phyloP scores from a whole-genome alignment of 2,113 vertebrate genomes.

The Corynorhinus townsendii region DNA sequence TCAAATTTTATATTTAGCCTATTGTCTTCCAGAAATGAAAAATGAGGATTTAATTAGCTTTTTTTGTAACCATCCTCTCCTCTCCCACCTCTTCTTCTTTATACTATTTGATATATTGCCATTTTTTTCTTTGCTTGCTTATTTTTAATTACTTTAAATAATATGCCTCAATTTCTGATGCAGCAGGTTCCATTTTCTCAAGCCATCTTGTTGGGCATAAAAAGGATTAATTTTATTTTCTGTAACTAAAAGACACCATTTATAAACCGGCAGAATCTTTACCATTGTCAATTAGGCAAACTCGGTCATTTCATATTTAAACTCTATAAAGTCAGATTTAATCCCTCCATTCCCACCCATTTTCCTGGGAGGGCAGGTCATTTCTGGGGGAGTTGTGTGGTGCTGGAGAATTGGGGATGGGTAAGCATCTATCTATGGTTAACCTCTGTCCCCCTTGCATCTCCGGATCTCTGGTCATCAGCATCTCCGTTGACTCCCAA shows the following conservation, averaged over 20 bases:
- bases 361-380: background rate
- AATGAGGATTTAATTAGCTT: slow-evolving; percentile 61
- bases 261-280: background rate
- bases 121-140: slow-evolving; percentile 62
- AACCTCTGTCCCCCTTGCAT: background rate
- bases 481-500: background rate
- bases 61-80: slow-evolving; percentile 25
- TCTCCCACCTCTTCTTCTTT: background rate
- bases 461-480: background rate
- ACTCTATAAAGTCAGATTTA: background rate
- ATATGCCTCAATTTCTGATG: slow-evolving; percentile 53
- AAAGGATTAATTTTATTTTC: slow-evolving; percentile 52
- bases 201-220: slow-evolving; percentile 7
- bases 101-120: slow-evolving; percentile 49
- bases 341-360: background rate
- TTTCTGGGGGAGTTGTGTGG: background rate
- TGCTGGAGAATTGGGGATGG: background rate
- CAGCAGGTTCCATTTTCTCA: slow-evolving; percentile 53
- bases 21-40: slow-evolving; percentile 62
- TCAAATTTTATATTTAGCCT: slow-evolving; percentile 56
- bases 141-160: slow-evolving; percentile 69
- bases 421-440: background rate
- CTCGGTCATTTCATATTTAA: slow-evolving; percentile 12
- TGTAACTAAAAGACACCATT: slow-evolving; percentile 49
- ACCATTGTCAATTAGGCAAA: background rate